Base-by-base conservation (phyloP, 64 coral and sea anemone species). In the Stylophora pistillata region DNA sequence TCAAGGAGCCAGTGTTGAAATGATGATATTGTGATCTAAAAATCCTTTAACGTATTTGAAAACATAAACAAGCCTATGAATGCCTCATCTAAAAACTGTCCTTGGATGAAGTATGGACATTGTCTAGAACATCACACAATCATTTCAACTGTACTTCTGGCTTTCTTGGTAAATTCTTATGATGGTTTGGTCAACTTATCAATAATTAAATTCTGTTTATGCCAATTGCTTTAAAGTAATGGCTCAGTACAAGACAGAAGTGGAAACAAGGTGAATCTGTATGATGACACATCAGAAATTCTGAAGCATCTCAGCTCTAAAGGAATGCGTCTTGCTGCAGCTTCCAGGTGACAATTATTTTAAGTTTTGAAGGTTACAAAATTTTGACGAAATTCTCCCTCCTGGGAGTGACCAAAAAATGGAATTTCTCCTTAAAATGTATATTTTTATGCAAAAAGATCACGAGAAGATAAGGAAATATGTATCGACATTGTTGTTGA, bases 251-350 rank as follows among this genome's bases (percentile, higher is more conserved):
- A 62, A 55, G 95, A 97, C 58, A 60, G 76, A 68, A 55, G 58
- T 85, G 82, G 87, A 76, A 90, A 93, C 68, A 61, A 90, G 66
- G 76, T 97, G 65, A 77, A 74, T 34, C 91, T 97, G 15, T 96
- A 93, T 57, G 61, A 93, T 58, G 90, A 96, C 32, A 76, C 88
- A 3, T 34, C 59, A 5, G 72, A 27, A 18, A 87, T 93, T 14
- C 47, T 97, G 41, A 56, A 75, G 54, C 78, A 70, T 33, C 79
- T 97, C 62, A 69, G 77, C 55, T 79, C 73, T 13, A 79, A 87
- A 71, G 81, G 58, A 62, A 62, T 97, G 20, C 34, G 62, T 55
- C 27, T 96, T 47, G 95, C 95, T 26, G 87, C 82, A 63, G 93
- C 93, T 53, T 95, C 86, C 23, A 91, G 89, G 94, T 94, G 74